Base-by-base conservation (phyloP, 2,113 vertebrate genomes). In the Brachypteracias leptosomus region DNA sequence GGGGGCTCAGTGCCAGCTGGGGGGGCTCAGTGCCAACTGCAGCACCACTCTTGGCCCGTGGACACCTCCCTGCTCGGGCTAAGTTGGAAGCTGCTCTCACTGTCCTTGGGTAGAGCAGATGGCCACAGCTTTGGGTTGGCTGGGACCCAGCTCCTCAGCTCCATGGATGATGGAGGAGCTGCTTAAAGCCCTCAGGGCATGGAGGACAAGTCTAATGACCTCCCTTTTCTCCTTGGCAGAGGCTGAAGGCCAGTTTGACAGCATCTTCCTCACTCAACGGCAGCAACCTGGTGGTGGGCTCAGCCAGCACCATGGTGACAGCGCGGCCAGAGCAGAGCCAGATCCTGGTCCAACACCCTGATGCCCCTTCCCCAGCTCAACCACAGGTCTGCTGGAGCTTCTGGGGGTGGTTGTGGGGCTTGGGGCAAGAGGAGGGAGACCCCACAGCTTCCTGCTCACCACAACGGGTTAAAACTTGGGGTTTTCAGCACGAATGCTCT, bases 301-400 rank as follows among this genome's bases (percentile, higher is more conserved):
- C 98, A 19, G 98, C 98, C 96, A 99, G 99, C 96, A 99, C 98
- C 24, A 99, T 99, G 99, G 98, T 99, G 80, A 98, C 98, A 2
- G 98, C 99, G 11, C 99, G 98, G 46, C 98, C 98, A 17, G 99
- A 99, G 93, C 99, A 99, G 95, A 99, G 98, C 89, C 99, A 99
- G 97, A 97, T 98, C 59, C 98, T 99, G 1, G 98, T 98, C 76
- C 99, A 99, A 52, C 99, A 99, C 58, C 99, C 99, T 5, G 99
- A 99, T 4, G 98, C 99, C 38, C 99, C 99, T 1, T 99, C 99
- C 67, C 99, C 99, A 24, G 99, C 99, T 77, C 99, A 99, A 87
- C 99, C 99, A 78, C 99, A 99, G 99, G 99, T 99, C 92, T 94
- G 96, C 55, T 22, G 67, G 58, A 13, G 18, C 5, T 18, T 20